Evolutionary conservation across 2,888 invertebrate species (phyloP), one percentile per base, ranked within the genome.

Genomic region (Lottia gigantea): DNA sequence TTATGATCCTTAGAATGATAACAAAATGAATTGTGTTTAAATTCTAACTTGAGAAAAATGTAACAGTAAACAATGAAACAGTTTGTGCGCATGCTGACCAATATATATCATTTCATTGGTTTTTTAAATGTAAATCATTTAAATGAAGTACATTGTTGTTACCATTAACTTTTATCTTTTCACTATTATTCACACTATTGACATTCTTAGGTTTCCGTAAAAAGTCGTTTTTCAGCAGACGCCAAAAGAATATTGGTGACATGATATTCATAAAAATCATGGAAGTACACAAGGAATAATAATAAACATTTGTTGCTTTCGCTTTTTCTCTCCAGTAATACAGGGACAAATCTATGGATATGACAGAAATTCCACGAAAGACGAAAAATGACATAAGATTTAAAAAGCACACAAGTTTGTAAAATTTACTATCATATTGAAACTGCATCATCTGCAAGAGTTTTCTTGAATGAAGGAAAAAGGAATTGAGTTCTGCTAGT

Each of bases 381-480:
- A 83, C 46, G 8, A 82, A 74, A 74, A 88, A 88, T 11, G 87
- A 82, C 66, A 82, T 14, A 4, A 88, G 75, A 77, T 88, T 88
- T 19, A 84, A 46, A 63, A 76, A 72, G 62, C 79, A 76, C 46
- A 83, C 80, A 2, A 77, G 1, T n/a, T 81, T 78, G 74, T 88
- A 88, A 62, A 83, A 70, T 71, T 73, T 75, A 66, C 81, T 78
- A 25, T 78, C 70, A 75, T 79, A 86, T n/a, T 80, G 73, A 11
- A 79, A 74, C 25, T 82, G 66, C 26, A 77, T 71, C 84, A 88
- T 83, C 77, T 88, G 88, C 12, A 88, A 71, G n/a, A 88, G 82
- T 76, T 88, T 88, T 16, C 88, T 77, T 49, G 85, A 81, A 74
- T 88, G 88, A 11, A 88, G 82, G 76, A 87, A 88, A 71, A 88